Base-by-base conservation (phyloP, 2,113 vertebrate genomes). In the Dryoscopus gambensis region DNA sequence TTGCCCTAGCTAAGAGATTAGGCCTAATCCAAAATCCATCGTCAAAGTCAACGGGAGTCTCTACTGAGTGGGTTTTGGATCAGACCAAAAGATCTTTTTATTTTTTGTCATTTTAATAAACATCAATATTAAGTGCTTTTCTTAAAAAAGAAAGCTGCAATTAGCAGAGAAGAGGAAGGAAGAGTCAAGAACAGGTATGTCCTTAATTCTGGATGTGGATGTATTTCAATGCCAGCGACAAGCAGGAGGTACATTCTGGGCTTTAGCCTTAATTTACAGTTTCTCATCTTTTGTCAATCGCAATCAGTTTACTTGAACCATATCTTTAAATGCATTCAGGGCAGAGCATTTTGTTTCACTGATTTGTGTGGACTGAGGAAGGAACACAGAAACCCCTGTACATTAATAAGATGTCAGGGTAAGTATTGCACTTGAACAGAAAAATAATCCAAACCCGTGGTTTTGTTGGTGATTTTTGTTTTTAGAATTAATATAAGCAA, bases 371-470 rank as follows among this genome's bases (percentile, higher is more conserved):
- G 90, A 69, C 65, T 64, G 90, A 95, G 79, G 94, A 96, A 98
- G 96, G 71, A 77, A 80, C 69, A 90, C 95, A 85, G 68, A 97
- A 97, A 93, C 30, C 82, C 97, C 96, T 80, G 96, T 71, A 97
- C 97, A 87, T 96, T 70, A 94, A 93, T 96, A 98, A 96, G 94
- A 98, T 92, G 64, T 96, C 97, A 98, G 98, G 98, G 97, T 95
- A 98, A 98, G 98, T 98, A 98, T 97, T 98, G 98, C 98, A 98
- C 97, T 98, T 98, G 96, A 98, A 97, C 96, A 98, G 92, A 97
- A 96, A 95, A 81, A 90, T 81, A 92, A 93, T 69, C 81, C 69
- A n/a, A 95, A 68, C 50, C 92, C 24, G 50, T 91, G 64, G 19
- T 44, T 91, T 73, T 64, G 60, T 88, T 52, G 80, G 53, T 53